phyloP scores from a whole-genome alignment of 2,797 vertebrate species.

The Sebastes aleutianus region DNA sequence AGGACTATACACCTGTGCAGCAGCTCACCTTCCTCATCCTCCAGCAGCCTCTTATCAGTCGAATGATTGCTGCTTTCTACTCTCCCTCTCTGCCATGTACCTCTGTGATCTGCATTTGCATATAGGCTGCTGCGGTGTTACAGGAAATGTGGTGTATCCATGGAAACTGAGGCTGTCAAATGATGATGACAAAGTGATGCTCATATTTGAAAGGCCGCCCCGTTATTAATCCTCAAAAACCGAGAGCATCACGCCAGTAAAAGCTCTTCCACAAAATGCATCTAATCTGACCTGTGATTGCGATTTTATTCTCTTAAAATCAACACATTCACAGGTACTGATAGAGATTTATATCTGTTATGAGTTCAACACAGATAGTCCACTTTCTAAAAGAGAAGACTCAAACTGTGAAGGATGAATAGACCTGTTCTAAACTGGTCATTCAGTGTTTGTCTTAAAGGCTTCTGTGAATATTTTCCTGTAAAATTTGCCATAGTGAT shows the following conservation, averaged over 20 bases:
- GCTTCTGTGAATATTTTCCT: background rate
- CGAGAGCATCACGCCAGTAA: conserved; percentile 2
- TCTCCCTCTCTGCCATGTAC: conserved; percentile 16
- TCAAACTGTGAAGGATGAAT: background rate
- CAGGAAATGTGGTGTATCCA: conserved; percentile 63
- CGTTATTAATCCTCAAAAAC: conserved; percentile 19
- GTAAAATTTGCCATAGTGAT: background rate
- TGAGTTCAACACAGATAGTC: background rate
- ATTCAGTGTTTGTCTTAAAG: background rate
- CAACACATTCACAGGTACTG: background rate
- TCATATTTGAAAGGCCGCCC: conserved; percentile 30
- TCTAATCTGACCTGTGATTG: background rate
- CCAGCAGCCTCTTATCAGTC: background rate
- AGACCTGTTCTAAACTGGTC: background rate
- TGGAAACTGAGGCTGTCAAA: conserved; percentile 71
- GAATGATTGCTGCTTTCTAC: conserved; percentile 17
- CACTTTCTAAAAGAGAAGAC: background rate
- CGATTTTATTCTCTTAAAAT: background rate
- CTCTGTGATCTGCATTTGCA: conserved; percentile 45
- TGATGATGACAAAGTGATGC: conserved; percentile 45
- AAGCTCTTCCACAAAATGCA: conserved; percentile 5
- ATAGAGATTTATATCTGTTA: background rate
- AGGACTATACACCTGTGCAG: background rate
- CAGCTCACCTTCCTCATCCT: background rate
- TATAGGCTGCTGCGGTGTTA: conserved; percentile 14